phyloP scores from a whole-genome alignment of 2,113 vertebrate species.

The Eidolon helvum region DNA sequence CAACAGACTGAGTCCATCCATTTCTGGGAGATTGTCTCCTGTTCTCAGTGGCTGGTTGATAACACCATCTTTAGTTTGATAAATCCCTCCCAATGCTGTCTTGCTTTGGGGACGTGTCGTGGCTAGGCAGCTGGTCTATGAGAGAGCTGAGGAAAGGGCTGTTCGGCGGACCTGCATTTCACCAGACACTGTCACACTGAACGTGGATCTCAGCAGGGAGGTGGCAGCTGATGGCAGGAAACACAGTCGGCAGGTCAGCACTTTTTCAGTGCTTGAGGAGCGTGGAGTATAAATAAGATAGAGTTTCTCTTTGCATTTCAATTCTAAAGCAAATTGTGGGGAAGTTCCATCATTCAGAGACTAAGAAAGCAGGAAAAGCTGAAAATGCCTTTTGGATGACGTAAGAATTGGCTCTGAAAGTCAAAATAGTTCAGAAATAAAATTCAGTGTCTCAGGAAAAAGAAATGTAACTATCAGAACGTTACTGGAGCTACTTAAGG shows the following conservation, averaged over 20 bases:
- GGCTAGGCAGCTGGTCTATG: background rate
- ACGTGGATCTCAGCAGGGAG: background rate
- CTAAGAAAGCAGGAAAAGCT: background rate
- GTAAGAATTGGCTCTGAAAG: background rate
- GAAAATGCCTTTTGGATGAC: background rate
- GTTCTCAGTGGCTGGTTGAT: background rate
- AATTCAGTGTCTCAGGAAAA: background rate
- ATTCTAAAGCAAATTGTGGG: background rate
- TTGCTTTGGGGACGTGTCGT: fast-evolving
- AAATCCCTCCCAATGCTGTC: background rate
- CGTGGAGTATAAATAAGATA: background rate
- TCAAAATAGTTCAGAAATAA: background rate
- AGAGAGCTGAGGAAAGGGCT: background rate
- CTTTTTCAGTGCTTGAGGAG: background rate
- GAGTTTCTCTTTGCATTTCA: background rate
- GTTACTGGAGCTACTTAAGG: background rate
- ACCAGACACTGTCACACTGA: background rate
- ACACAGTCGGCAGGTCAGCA: background rate
- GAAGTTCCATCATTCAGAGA: background rate
- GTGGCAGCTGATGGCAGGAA: background rate
- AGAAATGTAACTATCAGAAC: background rate
- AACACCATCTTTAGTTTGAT: background rate
- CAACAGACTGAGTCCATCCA: background rate
- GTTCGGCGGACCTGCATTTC: background rate
- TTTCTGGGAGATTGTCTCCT: background rate